These are phyloP conservation scores for Clanis bilineata DNA, from an alignment of 2,888 invertebrate species.

Conservation along the genomic window DNA sequence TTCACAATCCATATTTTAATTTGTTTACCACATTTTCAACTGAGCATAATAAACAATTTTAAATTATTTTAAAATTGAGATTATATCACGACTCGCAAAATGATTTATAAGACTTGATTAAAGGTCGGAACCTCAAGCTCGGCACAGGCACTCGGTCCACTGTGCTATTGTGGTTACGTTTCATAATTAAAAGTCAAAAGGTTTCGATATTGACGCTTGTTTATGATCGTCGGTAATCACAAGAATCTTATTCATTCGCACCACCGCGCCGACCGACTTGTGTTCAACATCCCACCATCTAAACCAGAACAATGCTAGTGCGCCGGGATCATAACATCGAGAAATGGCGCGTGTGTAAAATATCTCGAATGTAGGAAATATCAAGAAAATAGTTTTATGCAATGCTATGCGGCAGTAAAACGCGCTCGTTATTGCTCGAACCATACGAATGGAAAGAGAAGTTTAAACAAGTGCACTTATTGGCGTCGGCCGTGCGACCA, in stretches of 20 bases:
- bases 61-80: conserved; percentile 29
- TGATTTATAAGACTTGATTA: conserved; percentile 56
- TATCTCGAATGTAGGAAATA: conserved; percentile 39
- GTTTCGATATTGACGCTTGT: conserved; percentile 55
- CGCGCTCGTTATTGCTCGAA: conserved; percentile 46
- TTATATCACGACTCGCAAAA: conserved; percentile 21
- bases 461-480: conserved; percentile 63
- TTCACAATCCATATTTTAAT: background rate
- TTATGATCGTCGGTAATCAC: conserved; percentile 62
- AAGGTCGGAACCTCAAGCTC: conserved; percentile 50
- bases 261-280: conserved; percentile 45
- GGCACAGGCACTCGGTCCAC: conserved; percentile 36
- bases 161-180: conserved; percentile 51
- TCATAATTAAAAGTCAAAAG: conserved; percentile 70
- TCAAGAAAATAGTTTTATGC: conserved; percentile 41
- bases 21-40: background rate
- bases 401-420: conserved; percentile 61
- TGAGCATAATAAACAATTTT: conserved; percentile 19
- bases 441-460: conserved; percentile 48
- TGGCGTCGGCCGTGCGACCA: conserved; percentile 50
- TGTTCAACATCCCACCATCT: conserved; percentile 41
- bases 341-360: conserved; percentile 24
- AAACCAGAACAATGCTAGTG: conserved; percentile 18
- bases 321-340: conserved; percentile 22
- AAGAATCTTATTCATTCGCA: conserved; percentile 42